phyloP scores from a whole-genome alignment of 64 coral and sea anemone genomes.

The Stichodactyla helianthus region DNA sequence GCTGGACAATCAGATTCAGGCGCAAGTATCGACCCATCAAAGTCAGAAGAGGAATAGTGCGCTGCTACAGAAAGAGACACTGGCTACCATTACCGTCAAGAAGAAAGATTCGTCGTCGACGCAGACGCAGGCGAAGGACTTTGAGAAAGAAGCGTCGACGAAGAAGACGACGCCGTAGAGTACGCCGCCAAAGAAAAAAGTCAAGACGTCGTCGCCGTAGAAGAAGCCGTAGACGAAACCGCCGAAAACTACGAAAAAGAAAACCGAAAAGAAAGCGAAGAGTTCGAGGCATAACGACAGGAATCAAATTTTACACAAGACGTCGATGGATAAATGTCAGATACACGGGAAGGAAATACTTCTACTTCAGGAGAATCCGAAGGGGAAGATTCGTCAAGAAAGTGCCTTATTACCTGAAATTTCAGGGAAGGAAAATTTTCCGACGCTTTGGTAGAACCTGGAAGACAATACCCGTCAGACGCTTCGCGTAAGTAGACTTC shows the following conservation, averaged over 20 bases:
- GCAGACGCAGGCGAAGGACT: neutral
- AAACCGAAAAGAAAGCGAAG: neutral
- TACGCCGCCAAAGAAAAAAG: neutral
- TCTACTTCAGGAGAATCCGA: neutral
- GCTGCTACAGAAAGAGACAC: neutral
- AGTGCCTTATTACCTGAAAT: neutral
- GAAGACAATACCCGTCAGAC: neutral
- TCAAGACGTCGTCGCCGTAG: constrained; percentile 1
- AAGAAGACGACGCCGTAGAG: constrained; percentile 18
- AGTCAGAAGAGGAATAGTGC: neutral
- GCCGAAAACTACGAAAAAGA: neutral
- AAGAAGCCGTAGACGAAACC: neutral
- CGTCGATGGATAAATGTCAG: neutral
- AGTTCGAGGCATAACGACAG: neutral
- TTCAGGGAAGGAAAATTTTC: neutral
- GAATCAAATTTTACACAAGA: neutral
- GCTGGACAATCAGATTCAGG: neutral
- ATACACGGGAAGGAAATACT: neutral
- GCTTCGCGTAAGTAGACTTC: neutral
- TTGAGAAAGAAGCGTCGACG: neutral
- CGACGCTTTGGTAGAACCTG: neutral
- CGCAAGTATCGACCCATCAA: neutral
- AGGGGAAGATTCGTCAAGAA: neutral
- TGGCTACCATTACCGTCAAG: neutral
- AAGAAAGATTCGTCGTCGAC: neutral